phyloP scores from a whole-genome alignment of 2,888 invertebrate species.

The Ceraclea dissimilis region DNA sequence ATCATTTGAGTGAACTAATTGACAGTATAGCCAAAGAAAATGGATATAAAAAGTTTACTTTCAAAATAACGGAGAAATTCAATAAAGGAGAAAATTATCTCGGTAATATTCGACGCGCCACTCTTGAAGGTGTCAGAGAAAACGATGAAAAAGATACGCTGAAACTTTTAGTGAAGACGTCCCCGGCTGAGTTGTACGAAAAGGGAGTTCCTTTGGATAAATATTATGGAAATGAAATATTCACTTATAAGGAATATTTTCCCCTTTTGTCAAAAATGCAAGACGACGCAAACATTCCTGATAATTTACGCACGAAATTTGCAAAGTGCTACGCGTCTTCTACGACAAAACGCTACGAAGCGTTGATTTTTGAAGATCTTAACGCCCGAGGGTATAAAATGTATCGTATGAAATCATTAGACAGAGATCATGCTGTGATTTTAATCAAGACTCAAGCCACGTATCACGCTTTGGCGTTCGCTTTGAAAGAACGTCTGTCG shows the following conservation, averaged over 20 bases:
- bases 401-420: slow-evolving; percentile 15
- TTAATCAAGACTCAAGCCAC: slow-evolving; percentile 10
- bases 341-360: slow-evolving; percentile 3
- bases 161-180: slow-evolving; percentile 9
- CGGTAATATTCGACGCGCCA: slow-evolving; percentile 12
- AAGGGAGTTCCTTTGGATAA: slow-evolving; percentile 6
- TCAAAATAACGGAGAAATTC: neutral
- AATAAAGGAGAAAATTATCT: slow-evolving; percentile 17
- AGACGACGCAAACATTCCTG: slow-evolving; percentile 19
- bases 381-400: slow-evolving; percentile 10
- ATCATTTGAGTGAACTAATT: neutral
- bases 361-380: slow-evolving; percentile 19
- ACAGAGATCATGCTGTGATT: slow-evolving; percentile 14
- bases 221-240: slow-evolving; percentile 10
- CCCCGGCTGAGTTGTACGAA: neutral
- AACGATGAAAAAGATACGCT: slow-evolving; percentile 3
- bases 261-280: slow-evolving; percentile 20
- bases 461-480: slow-evolving; percentile 16
- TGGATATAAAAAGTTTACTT: neutral
- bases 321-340: slow-evolving; percentile 10
- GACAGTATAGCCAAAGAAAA: neutral
- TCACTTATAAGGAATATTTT: slow-evolving; percentile 11
- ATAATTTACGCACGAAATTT: slow-evolving; percentile 14
- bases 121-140: slow-evolving; percentile 6
- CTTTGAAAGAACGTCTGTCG: neutral